Base-by-base conservation (phyloP, 2,113 vertebrate species). In the Ariopsis seemanni region DNA sequence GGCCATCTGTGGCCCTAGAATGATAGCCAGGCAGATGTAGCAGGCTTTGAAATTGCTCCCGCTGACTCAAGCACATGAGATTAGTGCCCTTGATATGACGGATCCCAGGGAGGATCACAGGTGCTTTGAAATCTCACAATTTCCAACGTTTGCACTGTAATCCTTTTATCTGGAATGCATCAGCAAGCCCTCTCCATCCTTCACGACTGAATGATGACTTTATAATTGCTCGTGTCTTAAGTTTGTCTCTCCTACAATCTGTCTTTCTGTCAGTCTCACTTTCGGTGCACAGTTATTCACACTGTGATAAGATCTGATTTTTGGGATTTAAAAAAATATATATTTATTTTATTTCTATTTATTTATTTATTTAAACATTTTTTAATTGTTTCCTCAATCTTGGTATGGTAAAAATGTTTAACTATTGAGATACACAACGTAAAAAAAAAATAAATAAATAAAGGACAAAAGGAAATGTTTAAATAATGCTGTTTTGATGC, bases 51-150 rank as follows among this genome's bases (percentile, higher is more conserved):
- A 93, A 93, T 85, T 81, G 83, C 85, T 85, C 89, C 89, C 90
- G 92, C 93, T 91, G 92, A 93, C 90, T 92, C 87, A 83, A 89
- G 90, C 88, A 75, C 89, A 85, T 79, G 75, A 92, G 90, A 93
- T 94, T 91, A 93, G 84, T 90, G 91, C 82, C 90, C 72, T 79
- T 34, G 87, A 92, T 92, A 89, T 89, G 48, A 86, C 83, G 67
- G 83, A 84, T 91, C 90, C 90, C 81, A 82, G 62, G 88, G 84
- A 92, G 92, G 84, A 86, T 65, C 57, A 78, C 84, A 84, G 86
- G 11, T 60, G 89, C 91, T 93, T 93, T 93, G 88, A 93, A 94
- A 93, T 90, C 90, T 93, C 90, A 93, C 90, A 87, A 84, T 90
- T 79, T 84, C 77, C 85, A 88, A 80, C 84, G 63, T 55, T 74